These are phyloP conservation scores for Actinostola sp. DNA, from an alignment of 92 coral and sea anemone species.

Conservation along the genomic window DNA sequence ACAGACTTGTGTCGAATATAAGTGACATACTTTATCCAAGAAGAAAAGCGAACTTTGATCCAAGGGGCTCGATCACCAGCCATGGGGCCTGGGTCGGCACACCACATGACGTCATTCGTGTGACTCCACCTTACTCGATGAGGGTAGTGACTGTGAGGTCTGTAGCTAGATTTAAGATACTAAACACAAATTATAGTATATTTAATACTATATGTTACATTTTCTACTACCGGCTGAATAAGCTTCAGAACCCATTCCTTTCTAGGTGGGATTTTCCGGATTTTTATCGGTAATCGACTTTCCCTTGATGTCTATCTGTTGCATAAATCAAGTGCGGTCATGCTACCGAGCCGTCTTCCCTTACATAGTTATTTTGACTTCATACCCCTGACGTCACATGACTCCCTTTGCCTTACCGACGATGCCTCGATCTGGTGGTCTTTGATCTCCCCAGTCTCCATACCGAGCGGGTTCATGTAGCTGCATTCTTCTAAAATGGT, in stretches of 20 bases:
- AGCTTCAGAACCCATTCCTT: too few species aligned
- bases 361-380: too few species aligned
- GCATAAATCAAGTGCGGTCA: too few species aligned
- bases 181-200: too few species aligned
- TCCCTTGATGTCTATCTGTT: too few species aligned
- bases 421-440: slow-evolving; percentile 49
- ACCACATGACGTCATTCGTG: slow-evolving; percentile 11
- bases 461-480: slow-evolving; percentile 35
- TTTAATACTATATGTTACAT: too few species aligned
- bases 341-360: too few species aligned
- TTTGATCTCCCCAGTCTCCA: slow-evolving; percentile 35
- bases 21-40: slow-evolving; percentile 32
- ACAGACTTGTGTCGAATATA: slow-evolving; percentile 12
- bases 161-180: slow-evolving; percentile 1
- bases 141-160: slow-evolving; percentile 16
- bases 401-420: slow-evolving; percentile 13
- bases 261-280: too few species aligned
- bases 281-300: too few species aligned
- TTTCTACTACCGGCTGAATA: too few species aligned
- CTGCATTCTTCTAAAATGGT: slow-evolving; percentile 51
- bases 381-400: not conserved
- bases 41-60: slow-evolving; percentile 32
- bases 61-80: slow-evolving; percentile 19
- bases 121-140: slow-evolving; percentile 26
- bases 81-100: slow-evolving; percentile 11